phyloP scores from a whole-genome alignment of 2,113 vertebrate species.

The Tupaia chinensis region DNA sequence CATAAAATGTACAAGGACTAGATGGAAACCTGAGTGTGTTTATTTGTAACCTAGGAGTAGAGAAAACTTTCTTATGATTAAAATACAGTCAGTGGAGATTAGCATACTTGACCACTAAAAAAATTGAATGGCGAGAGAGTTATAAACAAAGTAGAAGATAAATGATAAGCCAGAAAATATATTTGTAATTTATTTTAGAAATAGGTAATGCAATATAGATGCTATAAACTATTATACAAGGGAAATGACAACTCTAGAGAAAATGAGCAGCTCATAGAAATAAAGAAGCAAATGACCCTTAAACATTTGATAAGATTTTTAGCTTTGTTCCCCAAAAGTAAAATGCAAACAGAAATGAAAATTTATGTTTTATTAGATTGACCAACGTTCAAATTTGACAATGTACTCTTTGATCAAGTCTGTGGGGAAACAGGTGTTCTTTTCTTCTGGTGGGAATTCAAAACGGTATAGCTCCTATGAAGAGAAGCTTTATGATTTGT shows the following conservation, averaged over 20 bases:
- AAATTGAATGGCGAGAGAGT: background rate
- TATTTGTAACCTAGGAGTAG: background rate
- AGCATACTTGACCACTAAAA: background rate
- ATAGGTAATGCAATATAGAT: background rate
- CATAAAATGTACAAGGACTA: background rate
- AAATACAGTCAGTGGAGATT: background rate
- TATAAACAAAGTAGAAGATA: background rate
- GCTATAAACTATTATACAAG: background rate
- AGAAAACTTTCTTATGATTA: background rate
- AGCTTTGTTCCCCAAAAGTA: background rate
- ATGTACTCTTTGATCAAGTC: background rate
- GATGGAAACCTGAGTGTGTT: background rate
- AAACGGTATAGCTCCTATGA: background rate
- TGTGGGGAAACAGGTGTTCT: background rate
- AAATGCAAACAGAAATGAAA: constrained; percentile 18
- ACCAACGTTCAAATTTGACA: background rate
- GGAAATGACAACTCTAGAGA: background rate
- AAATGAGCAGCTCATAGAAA: constrained; percentile 5
- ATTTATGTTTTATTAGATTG: background rate
- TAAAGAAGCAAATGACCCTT: background rate
- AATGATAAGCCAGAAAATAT: constrained; percentile 13
- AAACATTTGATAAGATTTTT: background rate
- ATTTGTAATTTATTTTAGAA: constrained; percentile 9
- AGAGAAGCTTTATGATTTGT: background rate
- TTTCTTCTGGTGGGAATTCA: background rate